These are phyloP conservation scores for Actinia tenebrosa DNA, from an alignment of 64 coral and sea anemone species.

Conservation along the genomic window DNA sequence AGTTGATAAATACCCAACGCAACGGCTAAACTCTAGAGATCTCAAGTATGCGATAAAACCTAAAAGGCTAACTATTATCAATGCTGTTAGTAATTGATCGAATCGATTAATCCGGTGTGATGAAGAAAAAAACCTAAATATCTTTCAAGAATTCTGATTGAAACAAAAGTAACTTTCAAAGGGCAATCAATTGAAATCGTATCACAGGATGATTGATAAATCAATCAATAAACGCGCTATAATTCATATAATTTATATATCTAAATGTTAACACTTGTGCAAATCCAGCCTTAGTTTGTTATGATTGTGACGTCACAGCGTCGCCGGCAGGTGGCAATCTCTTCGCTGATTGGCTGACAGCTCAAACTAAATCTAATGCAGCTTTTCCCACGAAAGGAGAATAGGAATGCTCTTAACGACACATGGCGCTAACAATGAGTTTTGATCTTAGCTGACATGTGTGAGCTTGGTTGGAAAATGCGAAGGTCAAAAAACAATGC, in stretches of 20 bases:
- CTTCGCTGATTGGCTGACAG: slow-evolving; percentile 27
- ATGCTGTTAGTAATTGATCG: neutral
- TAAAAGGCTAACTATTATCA: neutral
- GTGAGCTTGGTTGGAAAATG: slow-evolving; percentile 15
- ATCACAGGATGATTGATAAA: neutral
- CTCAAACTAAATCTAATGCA: slow-evolving; percentile 17
- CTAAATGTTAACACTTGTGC: neutral
- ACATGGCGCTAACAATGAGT: slow-evolving; percentile 49
- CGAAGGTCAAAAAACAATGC: neutral
- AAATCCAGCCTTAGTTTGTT: neutral
- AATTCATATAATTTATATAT: neutral
- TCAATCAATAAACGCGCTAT: neutral
- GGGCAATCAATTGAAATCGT: neutral
- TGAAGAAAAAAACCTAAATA: no score
- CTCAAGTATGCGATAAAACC: neutral
- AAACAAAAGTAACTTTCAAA: neutral
- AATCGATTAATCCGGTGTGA: neutral
- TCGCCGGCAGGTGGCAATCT: slow-evolving; percentile 31
- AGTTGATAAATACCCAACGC: neutral
- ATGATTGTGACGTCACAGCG: slow-evolving; percentile 11
- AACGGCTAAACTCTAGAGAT: neutral
- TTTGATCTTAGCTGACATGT: neutral
- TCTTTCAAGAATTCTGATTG: neutral
- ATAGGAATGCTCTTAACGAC: slow-evolving; percentile 47
- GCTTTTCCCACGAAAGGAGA: slow-evolving; percentile 53